phyloP scores from a whole-genome alignment of 2,888 invertebrate species.

The Apamea epomidion region DNA sequence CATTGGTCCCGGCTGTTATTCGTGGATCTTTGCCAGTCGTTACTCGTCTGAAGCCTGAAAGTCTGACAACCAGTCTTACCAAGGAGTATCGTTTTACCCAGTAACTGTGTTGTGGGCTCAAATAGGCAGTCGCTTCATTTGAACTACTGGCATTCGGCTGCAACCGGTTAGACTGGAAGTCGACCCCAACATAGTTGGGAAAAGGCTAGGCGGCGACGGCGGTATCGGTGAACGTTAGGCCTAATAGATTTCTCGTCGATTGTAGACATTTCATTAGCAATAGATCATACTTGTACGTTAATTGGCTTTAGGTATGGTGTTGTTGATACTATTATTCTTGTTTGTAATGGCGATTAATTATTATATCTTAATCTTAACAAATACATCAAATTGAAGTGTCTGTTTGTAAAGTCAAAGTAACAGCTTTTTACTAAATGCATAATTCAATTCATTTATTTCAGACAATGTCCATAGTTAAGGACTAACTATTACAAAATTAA shows the following conservation, averaged over 20 bases:
- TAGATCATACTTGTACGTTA: conserved; percentile 22
- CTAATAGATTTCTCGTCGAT: conserved; percentile 13
- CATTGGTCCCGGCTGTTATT: background rate
- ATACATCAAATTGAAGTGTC: no score
- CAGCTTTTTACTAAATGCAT: no score
- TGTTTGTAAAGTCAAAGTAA: no score
- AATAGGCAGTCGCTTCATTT: background rate
- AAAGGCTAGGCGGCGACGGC: background rate
- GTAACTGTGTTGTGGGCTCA: background rate
- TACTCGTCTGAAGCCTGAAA: background rate
- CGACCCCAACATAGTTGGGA: background rate
- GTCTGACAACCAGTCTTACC: background rate
- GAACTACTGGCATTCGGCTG: background rate
- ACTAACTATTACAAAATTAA: no score
- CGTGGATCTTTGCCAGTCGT: background rate
- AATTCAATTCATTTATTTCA: no score
- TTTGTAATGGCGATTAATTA: background rate
- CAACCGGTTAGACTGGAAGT: background rate
- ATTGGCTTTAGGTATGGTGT: background rate
- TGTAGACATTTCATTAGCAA: conserved; percentile 32
- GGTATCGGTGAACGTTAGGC: background rate
- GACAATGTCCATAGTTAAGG: no score
- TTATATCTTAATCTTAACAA: background rate
- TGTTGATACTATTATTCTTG: conserved; percentile 5
- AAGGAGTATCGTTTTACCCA: background rate